Base-by-base conservation (phyloP, 1,140 invertebrate genomes). In the Sinella curviseta region DNA sequence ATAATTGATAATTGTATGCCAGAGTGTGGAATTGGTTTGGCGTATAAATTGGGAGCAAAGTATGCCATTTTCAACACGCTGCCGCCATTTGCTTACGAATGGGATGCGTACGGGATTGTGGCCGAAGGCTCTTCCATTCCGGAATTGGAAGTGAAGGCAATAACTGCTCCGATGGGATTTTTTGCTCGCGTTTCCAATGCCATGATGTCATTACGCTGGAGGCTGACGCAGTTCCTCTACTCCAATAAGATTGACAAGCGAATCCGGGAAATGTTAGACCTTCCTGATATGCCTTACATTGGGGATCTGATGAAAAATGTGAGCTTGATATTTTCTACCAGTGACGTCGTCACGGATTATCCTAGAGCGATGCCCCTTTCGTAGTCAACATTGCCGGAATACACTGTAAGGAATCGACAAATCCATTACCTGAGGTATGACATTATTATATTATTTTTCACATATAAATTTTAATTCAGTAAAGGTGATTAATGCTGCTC, bases 341-440 rank as follows among this genome's bases (percentile, higher is more conserved):
- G 85, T 26, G 89, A 92, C 83, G 88, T 88, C 30, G 87, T 88
- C 0, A 82, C 90, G 8, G 87, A 88, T 33, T 86, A 87, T 31
- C 86, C 89, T 0, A 85, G 87, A 16, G 89, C 90, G 0, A 85
- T 88, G 33, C 82, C 89, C 89, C 89, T 34, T 90, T 90, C 79
- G 86, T 92, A 16, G 86, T 92, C 55, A 90, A 92, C 83, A 86
- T 92, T 20, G 90, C 90, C 0, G 90, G 90, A 0, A 85, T 92
- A 79, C 91, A 91, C 20, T 76, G 48, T 36, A 3, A 48, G 28
- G 31, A 48, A 30, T 31, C 12, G 12, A 24, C 12, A 0, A 70
- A 77, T 14, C 20, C 75, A 73, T 28, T 80, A 16, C 75, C 81
- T 36, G 60, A 74, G 33, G 80, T 77, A n/a, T n/a, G n/a, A n/a